A percentile compares a stretch with the other conserved stretches of the same genome.
These are phyloP conservation scores for Heptranchias perlo DNA, from an alignment of 2,113 vertebrate genomes.

Conservation along the genomic window DNA sequence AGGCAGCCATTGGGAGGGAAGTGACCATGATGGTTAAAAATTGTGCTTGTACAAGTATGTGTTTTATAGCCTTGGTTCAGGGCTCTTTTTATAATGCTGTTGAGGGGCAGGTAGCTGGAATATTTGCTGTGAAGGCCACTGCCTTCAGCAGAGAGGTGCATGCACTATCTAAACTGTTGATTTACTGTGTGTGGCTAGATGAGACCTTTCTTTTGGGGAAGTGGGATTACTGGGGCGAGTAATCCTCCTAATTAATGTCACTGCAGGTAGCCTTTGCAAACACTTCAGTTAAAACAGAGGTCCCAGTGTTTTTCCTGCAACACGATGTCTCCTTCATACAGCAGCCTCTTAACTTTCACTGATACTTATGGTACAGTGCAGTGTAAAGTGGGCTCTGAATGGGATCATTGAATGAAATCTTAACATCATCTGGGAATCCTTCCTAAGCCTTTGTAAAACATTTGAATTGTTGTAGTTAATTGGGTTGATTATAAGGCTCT, in stretches of 20 bases:
- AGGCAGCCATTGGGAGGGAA: not conserved
- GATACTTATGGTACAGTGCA: not conserved
- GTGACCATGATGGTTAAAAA: not conserved
- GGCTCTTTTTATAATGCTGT: not conserved
- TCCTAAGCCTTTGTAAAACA: not conserved
- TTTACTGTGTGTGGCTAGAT: not conserved
- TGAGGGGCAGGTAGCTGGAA: not conserved
- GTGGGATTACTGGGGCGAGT: not conserved
- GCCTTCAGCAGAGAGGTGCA: not conserved
- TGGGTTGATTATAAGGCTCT: not conserved
- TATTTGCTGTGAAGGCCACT: not conserved
- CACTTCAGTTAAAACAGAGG: not conserved
- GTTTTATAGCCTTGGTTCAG: not conserved
- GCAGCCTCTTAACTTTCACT: not conserved
- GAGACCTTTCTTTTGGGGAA: not conserved
- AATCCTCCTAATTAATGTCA: not conserved
- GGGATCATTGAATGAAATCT: not conserved
- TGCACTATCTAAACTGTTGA: not conserved
- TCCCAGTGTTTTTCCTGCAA: not conserved
- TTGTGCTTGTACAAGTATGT: not conserved
- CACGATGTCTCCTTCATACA: not conserved
- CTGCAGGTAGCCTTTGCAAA: not conserved
- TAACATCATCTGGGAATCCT: not conserved
- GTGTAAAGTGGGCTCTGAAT: not conserved
- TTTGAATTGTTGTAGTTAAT: not conserved